Evolutionary conservation across 2,113 vertebrate species (phyloP).

Genomic region (Dolichallabes microphthalmus): DNA sequence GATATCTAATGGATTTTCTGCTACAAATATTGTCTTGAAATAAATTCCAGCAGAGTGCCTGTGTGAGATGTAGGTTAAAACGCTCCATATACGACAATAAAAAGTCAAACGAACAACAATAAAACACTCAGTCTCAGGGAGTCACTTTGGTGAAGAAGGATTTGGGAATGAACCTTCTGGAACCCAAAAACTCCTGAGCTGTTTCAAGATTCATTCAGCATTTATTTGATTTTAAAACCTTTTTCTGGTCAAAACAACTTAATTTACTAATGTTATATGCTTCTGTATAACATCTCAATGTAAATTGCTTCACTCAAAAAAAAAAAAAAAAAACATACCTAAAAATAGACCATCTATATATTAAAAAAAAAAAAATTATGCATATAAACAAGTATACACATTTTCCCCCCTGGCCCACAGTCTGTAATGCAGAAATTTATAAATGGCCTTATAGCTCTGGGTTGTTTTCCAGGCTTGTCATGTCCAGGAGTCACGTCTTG

Average conservation of each 20-base stretch:
- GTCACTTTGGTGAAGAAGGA: slow-evolving; percentile 43
- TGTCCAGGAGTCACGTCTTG: not conserved
- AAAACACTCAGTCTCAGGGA: slow-evolving; percentile 51
- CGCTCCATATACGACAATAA: slow-evolving; percentile 62
- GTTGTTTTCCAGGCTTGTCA: not conserved
- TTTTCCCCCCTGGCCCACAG: not conserved
- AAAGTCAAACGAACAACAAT: slow-evolving; percentile 54
- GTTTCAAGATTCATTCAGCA: slow-evolving; percentile 34
- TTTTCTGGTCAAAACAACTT: slow-evolving; percentile 58
- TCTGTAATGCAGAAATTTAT: not conserved
- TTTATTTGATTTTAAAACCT: slow-evolving; percentile 36
- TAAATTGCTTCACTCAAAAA: slow-evolving; percentile 41
- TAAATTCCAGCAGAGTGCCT: not conserved
- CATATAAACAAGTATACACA: slow-evolving; percentile 14
- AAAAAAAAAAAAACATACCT: not conserved
- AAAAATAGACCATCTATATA: slow-evolving; percentile 25
- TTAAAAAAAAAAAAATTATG: not conserved
- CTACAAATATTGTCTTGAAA: not conserved
- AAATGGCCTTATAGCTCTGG: not conserved
- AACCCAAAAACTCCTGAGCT: not conserved
- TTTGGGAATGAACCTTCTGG: not conserved
- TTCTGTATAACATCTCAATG: not conserved
- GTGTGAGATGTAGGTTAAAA: slow-evolving; percentile 60
- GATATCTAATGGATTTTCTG: not conserved
- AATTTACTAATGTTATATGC: slow-evolving; percentile 61